Base-by-base conservation (phyloP, 2,113 vertebrate genomes). In the Xiphophorus maculatus region DNA sequence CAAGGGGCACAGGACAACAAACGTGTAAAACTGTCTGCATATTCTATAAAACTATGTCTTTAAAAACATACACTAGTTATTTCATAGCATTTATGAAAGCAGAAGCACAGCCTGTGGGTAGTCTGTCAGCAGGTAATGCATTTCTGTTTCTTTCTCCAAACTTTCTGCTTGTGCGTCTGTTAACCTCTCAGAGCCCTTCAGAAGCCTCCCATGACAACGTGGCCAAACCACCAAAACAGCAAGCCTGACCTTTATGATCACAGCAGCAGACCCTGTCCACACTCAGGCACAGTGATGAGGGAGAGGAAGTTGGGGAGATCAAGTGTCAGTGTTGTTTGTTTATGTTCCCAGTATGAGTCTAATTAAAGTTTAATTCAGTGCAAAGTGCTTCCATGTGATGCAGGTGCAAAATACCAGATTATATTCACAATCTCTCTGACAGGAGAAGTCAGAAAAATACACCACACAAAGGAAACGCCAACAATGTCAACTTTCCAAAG, bases 351-450 rank as follows among this genome's bases (percentile, higher is more conserved):
- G 40, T 28, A 29, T 62, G 73, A 80, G 73, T 68, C 71, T 69
- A 68, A 80, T 76, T 76, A 81, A 76, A 71, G 63, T 66, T 81
- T 75, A 51, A 81, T 71, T 75, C 37, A 37, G 17, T 51, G 63
- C 22, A 81, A 29, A 71, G 66, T 60, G 63, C 48, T 37, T 13
- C 14, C 19, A 13, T 62, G 44, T 51, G 35, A 54, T 29, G 62
- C 62, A 51, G 48, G 68, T 66, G 29, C 62, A 62, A 32, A 70
- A 81, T 51, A 75, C 35, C n/a, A 48, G 30, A 30, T 22, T 2
- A 62, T 29, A 37, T 63, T 66, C 48, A 66, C 37, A 71, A 62
- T 48, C 17, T 27, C 19, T 40, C 37, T 70, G 61, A 74, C 65
- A 63, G 42, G 7, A 48, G 30, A 42, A 29, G 30, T 25, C 1